A percentile compares a stretch with the other conserved stretches of the same genome.
These are phyloP conservation scores for Metalampra italica DNA, from an alignment of 2,888 invertebrate genomes.

Conservation along the genomic window DNA sequence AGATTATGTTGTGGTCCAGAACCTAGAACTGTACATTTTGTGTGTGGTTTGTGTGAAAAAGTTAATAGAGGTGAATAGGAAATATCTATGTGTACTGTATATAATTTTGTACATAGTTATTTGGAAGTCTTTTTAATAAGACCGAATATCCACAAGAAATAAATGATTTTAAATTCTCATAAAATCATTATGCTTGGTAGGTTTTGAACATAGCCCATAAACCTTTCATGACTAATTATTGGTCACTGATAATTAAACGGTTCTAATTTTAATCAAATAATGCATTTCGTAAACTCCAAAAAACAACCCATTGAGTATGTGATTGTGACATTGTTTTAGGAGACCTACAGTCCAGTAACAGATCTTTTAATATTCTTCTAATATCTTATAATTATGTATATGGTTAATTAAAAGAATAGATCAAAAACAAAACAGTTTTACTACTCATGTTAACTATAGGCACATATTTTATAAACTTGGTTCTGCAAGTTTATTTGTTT, in stretches of 20 bases:
- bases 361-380: no score
- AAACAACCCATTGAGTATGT: no score
- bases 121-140: background rate
- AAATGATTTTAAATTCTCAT: background rate
- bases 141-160: background rate
- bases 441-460: background rate
- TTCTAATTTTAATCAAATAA: no score
- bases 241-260: no score
- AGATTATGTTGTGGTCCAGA: background rate
- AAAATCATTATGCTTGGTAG: no score
- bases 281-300: no score
- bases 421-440: background rate
- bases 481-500: conserved; percentile 10
- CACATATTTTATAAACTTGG: conserved; percentile 2
- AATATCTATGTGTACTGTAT: background rate
- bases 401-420: background rate
- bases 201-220: no score
- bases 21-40: background rate
- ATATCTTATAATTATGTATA: no score
- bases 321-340: no score
- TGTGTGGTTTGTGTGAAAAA: no score
- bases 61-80: background rate
- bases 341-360: no score
- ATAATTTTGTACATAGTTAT: background rate
- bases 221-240: no score